Evolutionary conservation across 2,888 invertebrate species (phyloP), one percentile per base, ranked within the genome.

Genomic region (Asteroscopus sphinx): DNA sequence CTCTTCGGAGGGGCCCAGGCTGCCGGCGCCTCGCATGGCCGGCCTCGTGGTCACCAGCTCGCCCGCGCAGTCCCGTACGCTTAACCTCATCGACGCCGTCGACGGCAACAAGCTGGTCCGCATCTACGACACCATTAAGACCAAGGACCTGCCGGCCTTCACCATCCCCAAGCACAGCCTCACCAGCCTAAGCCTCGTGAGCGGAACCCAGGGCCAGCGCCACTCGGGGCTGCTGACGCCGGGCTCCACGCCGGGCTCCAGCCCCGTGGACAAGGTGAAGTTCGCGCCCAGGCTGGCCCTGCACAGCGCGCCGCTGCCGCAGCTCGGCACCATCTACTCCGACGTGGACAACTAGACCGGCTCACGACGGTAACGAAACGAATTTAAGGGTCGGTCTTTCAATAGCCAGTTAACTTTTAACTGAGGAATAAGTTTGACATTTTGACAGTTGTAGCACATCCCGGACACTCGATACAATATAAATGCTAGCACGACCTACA

Each of bases 211-310:
- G 77, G 78, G 49, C 73, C 59, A 69, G 68, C 75, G 86, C 3
- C 80, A 80, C 53, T 41, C 63, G 0, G 95, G 94, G 37, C 86
- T 95, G 45, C 81, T 95, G 37, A 95, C 95, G 15, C 95, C 95
- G 8, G 90, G 86, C 57, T 91, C 95, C 35, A 94, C 95, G 53
- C 95, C 95, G 0, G 81, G 81, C 90, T 76, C 83, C 8, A 86
- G 84, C 54, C 87, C 89, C 2, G 63, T 80, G 5, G 92, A 92
- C 16, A 92, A 89, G 51, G 11, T 71, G 9, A 84, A 87, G 69
- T 82, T 85, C 55, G 88, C 86, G 2, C 89, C 90, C 3, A 88
- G 87, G 63, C 87, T 92, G 21, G 88, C 90, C 8, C 88, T 91
- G 11, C 88, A 88, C 61, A 83, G 71, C 54, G 58, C 83, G 12